A percentile compares a stretch with the other conserved stretches of the same genome.
phyloP scores from a whole-genome alignment of 2,113 vertebrate species.

The Oncorhynchus nerka region DNA sequence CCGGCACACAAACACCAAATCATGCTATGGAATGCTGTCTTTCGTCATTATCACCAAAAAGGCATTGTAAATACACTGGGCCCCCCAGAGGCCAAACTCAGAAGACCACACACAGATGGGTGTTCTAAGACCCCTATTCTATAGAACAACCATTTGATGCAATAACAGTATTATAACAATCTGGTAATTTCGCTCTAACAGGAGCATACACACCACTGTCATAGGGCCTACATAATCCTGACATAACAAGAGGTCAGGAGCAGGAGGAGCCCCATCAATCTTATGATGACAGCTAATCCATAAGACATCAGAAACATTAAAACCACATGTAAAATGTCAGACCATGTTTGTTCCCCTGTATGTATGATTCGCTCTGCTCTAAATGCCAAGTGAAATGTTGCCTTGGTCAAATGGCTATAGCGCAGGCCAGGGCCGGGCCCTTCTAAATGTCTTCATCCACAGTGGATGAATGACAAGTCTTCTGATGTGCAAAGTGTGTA shows the following conservation, averaged over 20 bases:
- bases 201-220: not conserved
- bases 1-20: no score
- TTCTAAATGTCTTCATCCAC: not conserved
- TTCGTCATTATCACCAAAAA: no score
- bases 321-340: constrained; percentile 37
- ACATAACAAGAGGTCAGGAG: not conserved
- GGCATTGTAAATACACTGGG: no score
- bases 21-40: no score
- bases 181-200: no score
- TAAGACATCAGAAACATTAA: not conserved
- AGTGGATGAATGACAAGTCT: not conserved
- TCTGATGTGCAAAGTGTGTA: constrained; percentile 7
- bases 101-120: no score
- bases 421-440: not conserved
- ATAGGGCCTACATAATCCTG: not conserved
- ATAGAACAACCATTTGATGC: no score
- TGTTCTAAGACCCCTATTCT: no score
- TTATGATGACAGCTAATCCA: constrained; percentile 6
- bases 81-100: no score
- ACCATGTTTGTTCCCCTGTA: constrained; percentile 33
- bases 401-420: not conserved
- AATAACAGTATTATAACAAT: no score
- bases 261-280: not conserved
- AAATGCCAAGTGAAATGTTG: constrained; percentile 37
- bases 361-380: constrained; percentile 10